phyloP scores from a whole-genome alignment of 1,140 invertebrate species.

The Adoxophyes honmai region DNA sequence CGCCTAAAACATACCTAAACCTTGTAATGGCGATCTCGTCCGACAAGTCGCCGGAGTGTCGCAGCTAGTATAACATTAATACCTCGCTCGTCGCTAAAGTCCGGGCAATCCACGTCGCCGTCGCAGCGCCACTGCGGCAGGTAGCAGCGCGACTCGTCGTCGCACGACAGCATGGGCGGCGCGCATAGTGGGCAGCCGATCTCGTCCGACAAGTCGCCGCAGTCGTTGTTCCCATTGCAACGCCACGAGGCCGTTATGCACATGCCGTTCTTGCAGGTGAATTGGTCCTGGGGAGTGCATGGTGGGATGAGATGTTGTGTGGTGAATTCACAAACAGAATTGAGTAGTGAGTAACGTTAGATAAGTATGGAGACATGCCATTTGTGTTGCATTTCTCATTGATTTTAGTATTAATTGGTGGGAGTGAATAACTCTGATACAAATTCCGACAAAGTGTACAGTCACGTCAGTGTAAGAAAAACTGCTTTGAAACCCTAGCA shows the following conservation, averaged over 20 bases:
- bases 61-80: slow-evolving; percentile 67
- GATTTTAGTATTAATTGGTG: too few species aligned
- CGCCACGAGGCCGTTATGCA: slow-evolving; percentile 85
- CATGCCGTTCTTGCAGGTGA: slow-evolving; percentile 81
- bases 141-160: slow-evolving; percentile 80
- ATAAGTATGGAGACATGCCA: too few species aligned
- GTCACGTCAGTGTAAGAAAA: too few species aligned
- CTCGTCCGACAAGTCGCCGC: slow-evolving; percentile 93
- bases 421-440: too few species aligned
- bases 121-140: slow-evolving; percentile 79
- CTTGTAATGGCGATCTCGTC: too few species aligned
- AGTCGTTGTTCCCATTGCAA: slow-evolving; percentile 94
- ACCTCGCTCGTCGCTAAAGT: slow-evolving; percentile 78
- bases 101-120: slow-evolving; percentile 83
- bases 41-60: too few species aligned
- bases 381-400: too few species aligned
- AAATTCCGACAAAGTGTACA: too few species aligned
- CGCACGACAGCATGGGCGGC: slow-evolving; percentile 82
- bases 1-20: too few species aligned
- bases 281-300: slow-evolving; percentile 69
- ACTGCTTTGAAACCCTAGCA: too few species aligned
- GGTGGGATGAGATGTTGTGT: neutral
- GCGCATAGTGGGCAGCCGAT: slow-evolving; percentile 87
- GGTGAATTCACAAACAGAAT: too few species aligned
- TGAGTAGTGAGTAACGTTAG: neutral